phyloP scores from a whole-genome alignment of 2,797 vertebrate species.

The Balearica regulorum region DNA sequence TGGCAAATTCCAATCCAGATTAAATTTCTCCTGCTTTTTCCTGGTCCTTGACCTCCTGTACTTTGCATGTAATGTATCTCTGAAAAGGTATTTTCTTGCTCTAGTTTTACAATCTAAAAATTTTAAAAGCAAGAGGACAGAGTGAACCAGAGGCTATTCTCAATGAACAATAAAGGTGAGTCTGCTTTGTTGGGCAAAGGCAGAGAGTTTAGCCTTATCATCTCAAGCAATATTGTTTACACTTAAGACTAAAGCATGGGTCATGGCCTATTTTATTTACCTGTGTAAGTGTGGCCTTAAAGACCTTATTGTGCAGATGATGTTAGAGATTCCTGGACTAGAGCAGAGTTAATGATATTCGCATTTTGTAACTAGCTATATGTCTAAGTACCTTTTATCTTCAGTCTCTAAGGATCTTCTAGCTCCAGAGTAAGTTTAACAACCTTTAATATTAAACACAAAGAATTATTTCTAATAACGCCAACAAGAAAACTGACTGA shows the following conservation, averaged over 20 bases:
- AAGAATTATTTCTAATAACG: background rate
- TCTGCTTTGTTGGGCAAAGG: background rate
- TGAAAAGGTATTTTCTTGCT: background rate
- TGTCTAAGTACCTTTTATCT: background rate
- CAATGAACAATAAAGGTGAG: background rate
- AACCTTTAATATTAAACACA: background rate
- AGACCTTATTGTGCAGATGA: background rate
- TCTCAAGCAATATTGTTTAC: background rate
- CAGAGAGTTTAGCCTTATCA: background rate
- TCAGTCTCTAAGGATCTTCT: background rate
- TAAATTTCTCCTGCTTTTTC: background rate
- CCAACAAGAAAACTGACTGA: background rate
- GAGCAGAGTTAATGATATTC: background rate
- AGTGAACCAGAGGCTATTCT: background rate
- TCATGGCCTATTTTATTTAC: background rate
- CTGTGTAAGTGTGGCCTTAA: background rate
- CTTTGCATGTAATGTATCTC: background rate
- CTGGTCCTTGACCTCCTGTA: background rate
- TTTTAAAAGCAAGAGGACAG: background rate
- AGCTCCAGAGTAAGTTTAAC: background rate
- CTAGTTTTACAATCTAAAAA: background rate
- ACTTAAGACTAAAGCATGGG: background rate
- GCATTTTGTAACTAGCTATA: background rate
- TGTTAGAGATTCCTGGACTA: background rate
- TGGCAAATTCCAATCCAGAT: background rate